phyloP scores from a whole-genome alignment of 37 sponge, comb jelly and placozoan genomes.

The Mnemiopsis leidyi region DNA sequence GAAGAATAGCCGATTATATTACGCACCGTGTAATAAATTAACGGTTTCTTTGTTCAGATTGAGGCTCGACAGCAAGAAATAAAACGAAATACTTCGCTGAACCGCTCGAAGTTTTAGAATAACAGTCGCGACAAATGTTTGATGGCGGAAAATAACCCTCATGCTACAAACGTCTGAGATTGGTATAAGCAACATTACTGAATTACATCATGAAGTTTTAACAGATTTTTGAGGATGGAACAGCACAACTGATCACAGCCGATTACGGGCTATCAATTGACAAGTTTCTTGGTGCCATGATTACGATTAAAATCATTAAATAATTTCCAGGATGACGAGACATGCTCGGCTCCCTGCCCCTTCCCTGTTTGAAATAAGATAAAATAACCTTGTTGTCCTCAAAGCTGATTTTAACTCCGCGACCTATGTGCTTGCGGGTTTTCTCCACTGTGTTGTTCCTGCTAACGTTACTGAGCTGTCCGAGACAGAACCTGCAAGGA shows the following conservation, averaged over 20 bases:
- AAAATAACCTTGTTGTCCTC: conserved; percentile 64
- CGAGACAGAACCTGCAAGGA: conserved; percentile 92
- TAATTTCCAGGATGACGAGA: too few species aligned
- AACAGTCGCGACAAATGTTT: not conserved
- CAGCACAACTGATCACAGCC: too few species aligned
- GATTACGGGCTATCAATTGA: too few species aligned
- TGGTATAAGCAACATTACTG: too few species aligned
- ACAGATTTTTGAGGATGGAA: too few species aligned
- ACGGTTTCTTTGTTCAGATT: too few species aligned
- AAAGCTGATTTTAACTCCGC: conserved; percentile 75
- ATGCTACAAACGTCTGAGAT: not conserved
- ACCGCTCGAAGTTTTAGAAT: not conserved
- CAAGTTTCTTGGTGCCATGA: too few species aligned
- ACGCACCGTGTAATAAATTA: not conserved
- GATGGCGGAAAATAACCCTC: not conserved
- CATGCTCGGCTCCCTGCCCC: too few species aligned
- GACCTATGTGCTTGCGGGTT: conserved; percentile 93
- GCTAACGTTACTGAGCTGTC: conserved; percentile 92
- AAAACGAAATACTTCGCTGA: not conserved
- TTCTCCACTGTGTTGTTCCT: conserved; percentile 99
- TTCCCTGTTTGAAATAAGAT: too few species aligned
- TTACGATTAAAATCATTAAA: too few species aligned
- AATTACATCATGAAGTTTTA: too few species aligned
- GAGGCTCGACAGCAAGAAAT: not conserved
- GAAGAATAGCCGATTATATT: too few species aligned